Evolutionary conservation across 2,888 invertebrate genomes (phyloP), one percentile per base, ranked within the genome.

Genomic region (Agriopis marginaria): DNA sequence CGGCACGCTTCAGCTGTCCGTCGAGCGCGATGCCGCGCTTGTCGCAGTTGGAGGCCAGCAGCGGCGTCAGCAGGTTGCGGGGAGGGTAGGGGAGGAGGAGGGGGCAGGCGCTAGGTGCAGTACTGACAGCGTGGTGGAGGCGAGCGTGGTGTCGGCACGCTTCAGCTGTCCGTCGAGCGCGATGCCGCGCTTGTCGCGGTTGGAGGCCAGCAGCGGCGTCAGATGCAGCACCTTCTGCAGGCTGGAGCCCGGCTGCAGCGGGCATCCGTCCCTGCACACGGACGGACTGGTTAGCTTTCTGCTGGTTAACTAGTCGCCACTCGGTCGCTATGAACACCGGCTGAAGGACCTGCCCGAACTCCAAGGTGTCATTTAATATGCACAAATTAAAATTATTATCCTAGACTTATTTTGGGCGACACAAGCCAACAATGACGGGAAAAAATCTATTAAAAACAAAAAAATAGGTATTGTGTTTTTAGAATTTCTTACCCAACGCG

Each of bases 151-250:
- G 74, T 98, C 97, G 79, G 97, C 96, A 53, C 96, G 95, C 86
- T 98, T 98, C 66, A 99, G 93, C 86, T 97, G 97, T 0, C 98
- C 99, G 89, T 99, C 99, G 66, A 99, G 94, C 0, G 99, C 99
- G 71, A 99, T 96, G 59, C 99, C 99, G 56, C 98, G 95, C 75
- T 98, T 96, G 85, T 98, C 97, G 73, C 97, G 96, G 89, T 98
- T 98, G 74, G 96, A 95, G 64, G 95, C 95, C 77, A 99, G 89
- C 32, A 96, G 93, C 0, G 99, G 99, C 64, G 96, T 96, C 83
- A 99, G 93, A 87, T 97, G 97, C 81, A 98, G 95, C 63, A 98
- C 96, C 93, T 98, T 99, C 90, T 99, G 98, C 85, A 99, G 94
- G 73, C 95, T 97, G 17, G 97, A 97, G 56, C 98, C 98, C 0